These are phyloP conservation scores for Progne subis DNA, from an alignment of 2,113 vertebrate species.

Conservation along the genomic window DNA sequence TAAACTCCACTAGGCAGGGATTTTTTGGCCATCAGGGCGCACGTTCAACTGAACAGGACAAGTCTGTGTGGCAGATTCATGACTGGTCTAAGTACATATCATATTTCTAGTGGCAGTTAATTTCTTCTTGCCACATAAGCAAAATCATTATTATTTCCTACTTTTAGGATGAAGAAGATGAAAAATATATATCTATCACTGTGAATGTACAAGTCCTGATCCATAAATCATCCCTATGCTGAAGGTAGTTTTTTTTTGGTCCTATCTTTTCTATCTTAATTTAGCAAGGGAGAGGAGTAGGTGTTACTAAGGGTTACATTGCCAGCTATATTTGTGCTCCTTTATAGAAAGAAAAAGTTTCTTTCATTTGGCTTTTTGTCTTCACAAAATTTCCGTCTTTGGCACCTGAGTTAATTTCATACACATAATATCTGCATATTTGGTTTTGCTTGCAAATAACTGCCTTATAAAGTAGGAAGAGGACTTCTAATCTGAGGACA, in stretches of 20 bases:
- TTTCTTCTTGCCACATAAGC: not conserved
- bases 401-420: not conserved
- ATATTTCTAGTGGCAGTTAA: conserved; percentile 8
- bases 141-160: conserved; percentile 24
- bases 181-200: not conserved
- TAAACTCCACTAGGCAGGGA: not conserved
- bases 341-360: not conserved
- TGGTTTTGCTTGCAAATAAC: not conserved
- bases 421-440: not conserved
- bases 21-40: not conserved
- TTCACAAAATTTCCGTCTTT: not conserved
- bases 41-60: not conserved
- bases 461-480: not conserved
- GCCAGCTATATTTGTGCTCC: not conserved
- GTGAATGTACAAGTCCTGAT: not conserved
- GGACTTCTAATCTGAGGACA: not conserved
- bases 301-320: not conserved
- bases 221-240: not conserved
- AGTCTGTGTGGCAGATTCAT: not conserved
- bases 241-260: not conserved
- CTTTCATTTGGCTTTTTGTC: not conserved
- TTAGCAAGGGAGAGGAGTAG: not conserved
- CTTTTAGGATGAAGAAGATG: not conserved
- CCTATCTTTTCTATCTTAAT: not conserved
- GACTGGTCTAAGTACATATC: not conserved